Evolutionary conservation across 2,797 vertebrate genomes (phyloP), one percentile per base, ranked within the genome.

Genomic region (Clarias fuscus): DNA sequence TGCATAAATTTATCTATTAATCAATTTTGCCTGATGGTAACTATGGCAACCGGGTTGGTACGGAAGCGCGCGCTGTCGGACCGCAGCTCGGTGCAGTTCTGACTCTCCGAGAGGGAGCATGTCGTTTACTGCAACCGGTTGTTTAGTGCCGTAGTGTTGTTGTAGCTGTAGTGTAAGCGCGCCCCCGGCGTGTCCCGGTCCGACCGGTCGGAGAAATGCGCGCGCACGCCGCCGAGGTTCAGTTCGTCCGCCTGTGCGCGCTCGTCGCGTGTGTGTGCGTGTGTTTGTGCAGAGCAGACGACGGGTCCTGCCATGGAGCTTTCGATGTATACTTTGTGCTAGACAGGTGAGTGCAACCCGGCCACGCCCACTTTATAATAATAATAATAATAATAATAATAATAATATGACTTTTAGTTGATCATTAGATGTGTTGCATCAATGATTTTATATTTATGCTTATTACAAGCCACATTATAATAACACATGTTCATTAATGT

Each of bases 271-370:
- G 87, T 78, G 84, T 84, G 24, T 80, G 87, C 73, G 84, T 75
- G 24, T 53, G 83, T 79, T 77, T 88, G 30, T 89, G 84, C n/a
- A 89, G 53, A 3, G 94, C 89, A 20, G 96, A 97, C 6, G 93
- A 95, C 11, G 93, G 94, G 6, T 96, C 96, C 8, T 99, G 98
- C 91, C 94, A 94, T 87, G 96, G 95, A 86, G 97, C 96, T 0
- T 98, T 98, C 92, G 97, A 99, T 90, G 91, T 98, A 84, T 98
- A 98, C 91, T 98, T 98, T 90, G 97, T 99, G 4, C 90, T 99
- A 77, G 97, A 99, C 95, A 97, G 95, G 97, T 98, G 92, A 95
- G 94, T 93, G 83, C 7, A 30, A 17, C 79, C 79, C 7, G 53
- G 17, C 79, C 79, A 82, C 79, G 79, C 79, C 79, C 79, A 82